Evolutionary conservation across 2,113 vertebrate species (phyloP).

Genomic region (Mobula hypostoma): DNA sequence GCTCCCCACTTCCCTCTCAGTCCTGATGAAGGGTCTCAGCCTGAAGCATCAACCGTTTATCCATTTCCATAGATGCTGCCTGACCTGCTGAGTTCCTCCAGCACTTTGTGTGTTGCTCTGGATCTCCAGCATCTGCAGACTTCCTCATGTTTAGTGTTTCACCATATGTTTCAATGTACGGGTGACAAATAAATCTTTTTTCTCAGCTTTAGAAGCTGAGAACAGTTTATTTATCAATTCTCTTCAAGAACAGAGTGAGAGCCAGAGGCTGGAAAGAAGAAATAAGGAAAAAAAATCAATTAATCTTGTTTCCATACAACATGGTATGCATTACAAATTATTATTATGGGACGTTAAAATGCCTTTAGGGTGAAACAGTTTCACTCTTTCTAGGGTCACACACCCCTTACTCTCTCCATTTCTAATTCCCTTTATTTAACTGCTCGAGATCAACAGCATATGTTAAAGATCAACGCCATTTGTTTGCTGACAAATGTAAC

Average conservation of each 20-base stretch:
- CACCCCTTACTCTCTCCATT: neutral
- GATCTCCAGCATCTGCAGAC: too few species aligned
- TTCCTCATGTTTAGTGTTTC: too few species aligned
- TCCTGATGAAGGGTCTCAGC: too few species aligned
- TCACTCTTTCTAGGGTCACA: neutral
- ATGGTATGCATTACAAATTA: neutral
- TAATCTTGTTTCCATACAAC: neutral
- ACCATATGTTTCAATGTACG: too few species aligned
- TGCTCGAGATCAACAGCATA: neutral
- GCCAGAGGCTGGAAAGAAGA: neutral
- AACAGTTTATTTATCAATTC: neutral
- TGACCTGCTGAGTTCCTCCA: too few species aligned
- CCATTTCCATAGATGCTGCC: too few species aligned
- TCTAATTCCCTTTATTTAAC: neutral
- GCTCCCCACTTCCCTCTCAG: too few species aligned
- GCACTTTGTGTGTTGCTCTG: too few species aligned
- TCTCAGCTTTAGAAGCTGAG: neutral
- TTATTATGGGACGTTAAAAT: neutral
- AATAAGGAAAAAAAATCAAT: neutral
- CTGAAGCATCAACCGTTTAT: too few species aligned
- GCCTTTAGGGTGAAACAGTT: neutral
- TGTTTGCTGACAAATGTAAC: neutral
- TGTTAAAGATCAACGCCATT: neutral
- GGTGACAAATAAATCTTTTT: too few species aligned
- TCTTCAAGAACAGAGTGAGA: neutral